Evolutionary conservation across 2,888 invertebrate genomes (phyloP).

Genomic region (Cheiracanthium punctorium): DNA sequence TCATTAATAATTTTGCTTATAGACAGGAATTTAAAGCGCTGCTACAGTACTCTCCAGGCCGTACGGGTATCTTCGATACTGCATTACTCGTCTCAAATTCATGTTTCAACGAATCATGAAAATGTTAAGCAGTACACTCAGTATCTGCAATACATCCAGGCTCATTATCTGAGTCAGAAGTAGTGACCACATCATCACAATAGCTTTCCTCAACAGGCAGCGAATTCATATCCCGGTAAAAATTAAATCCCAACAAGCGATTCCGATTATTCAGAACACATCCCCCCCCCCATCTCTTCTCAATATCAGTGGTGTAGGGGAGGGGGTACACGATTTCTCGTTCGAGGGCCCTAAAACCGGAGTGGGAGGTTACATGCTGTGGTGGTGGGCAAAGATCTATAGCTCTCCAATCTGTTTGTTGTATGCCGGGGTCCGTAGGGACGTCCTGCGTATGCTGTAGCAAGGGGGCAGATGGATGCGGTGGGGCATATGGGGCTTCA

Average conservation of each 20-base stretch:
- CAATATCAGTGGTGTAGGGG: not conserved
- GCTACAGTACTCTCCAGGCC: too few relatives aligned
- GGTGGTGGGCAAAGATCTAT: slow-evolving; percentile 57
- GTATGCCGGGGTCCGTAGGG: slow-evolving; percentile 14
- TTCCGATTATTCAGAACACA: not conserved
- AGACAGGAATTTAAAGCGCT: too few relatives aligned
- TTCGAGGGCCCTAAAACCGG: not conserved
- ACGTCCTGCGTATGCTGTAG: slow-evolving; percentile 10
- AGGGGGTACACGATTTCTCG: slow-evolving; percentile 4
- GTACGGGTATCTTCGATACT: too few relatives aligned
- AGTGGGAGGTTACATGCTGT: slow-evolving; percentile 21
- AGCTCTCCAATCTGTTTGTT: slow-evolving; percentile 59
- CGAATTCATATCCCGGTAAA: not conserved
- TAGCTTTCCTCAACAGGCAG: not conserved
- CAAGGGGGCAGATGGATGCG: slow-evolving; percentile 40
- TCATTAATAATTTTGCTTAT: too few relatives aligned
- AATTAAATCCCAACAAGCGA: slow-evolving; percentile 39
- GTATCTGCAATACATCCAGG: too few relatives aligned
- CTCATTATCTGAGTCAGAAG: too few relatives aligned
- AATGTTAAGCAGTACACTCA: too few relatives aligned
- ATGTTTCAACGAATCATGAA: too few relatives aligned
- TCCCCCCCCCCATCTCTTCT: not conserved
- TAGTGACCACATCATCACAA: not conserved
- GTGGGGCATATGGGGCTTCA: slow-evolving; percentile 54
- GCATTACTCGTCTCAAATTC: too few relatives aligned